Base-by-base conservation (phyloP, 1,140 invertebrate genomes). In the Pogonomyrmex barbatus region DNA sequence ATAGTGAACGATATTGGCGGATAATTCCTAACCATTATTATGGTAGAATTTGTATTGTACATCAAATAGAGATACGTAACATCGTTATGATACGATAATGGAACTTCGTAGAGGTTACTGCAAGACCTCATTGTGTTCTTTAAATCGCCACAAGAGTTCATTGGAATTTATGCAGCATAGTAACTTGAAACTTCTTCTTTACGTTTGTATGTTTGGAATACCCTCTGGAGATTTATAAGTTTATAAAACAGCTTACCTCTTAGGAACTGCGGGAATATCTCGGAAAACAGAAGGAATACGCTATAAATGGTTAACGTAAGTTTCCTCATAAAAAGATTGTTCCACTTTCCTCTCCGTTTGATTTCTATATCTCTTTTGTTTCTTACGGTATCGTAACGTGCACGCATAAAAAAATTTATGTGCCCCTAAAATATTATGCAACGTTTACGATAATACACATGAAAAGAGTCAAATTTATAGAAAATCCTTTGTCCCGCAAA, bases 101-200 rank as follows among this genome's bases (percentile, higher is more conserved):
- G 42, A 60, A 56, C 33, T 50, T 70, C 39, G 56, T 62, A 33
- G 45, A 47, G 62, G 77, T 88, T 82, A 88, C 75, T 83, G 65
- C 78, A 24, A 39, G 10, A 62, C 45, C 62, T 88, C 75, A 85
- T 81, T 67, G 75, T 71, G 65, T 87, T 89, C 58, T 88, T 87
- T 77, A 89, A 86, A 76, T 86, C 76, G 76, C 88, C 82, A 47
- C 52, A 67, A 58, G 75, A 68, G 63, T 77, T 85, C 52, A 78
- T 85, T 68, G 50, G 73, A 87, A 89, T 89, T 85, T 85, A 87
- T 87, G 78, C 73, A 65, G 58, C n/a, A 58, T n/a, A 52, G 42
- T n/a, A 62, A 58, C 86, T 56, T 47, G 56, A 58, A 86, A 88
- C 36, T 54, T 82, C 67, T 63, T 89, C 70, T 76, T 85, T 79